Percentiles rank a stretch among this genome's conserved stretches.
phyloP scores from a whole-genome alignment of 2,797 vertebrate genomes.

The Astyanax mexicanus region DNA sequence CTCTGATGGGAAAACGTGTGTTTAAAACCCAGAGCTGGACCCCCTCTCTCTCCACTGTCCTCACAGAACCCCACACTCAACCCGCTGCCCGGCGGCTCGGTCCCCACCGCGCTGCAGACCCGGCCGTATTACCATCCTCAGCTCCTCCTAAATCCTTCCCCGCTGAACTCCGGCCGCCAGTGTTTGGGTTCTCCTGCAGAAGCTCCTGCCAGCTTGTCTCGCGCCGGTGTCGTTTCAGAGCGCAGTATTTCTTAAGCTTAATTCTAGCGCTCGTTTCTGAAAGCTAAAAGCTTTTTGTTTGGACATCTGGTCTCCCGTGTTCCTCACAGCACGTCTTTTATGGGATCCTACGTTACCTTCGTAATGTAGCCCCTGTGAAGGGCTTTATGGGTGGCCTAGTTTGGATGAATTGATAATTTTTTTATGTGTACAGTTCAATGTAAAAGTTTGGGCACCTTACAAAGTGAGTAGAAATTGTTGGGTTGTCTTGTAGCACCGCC shows the following conservation, averaged over 20 bases:
- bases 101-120: not conserved
- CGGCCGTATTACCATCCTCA: not conserved
- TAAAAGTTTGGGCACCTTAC: no score
- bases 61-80: constrained; percentile 12
- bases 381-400: not conserved
- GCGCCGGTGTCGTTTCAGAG: not conserved
- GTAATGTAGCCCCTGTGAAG: not conserved
- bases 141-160: not conserved
- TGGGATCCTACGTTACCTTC: not conserved
- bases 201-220: not conserved
- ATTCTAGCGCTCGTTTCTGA: not conserved
- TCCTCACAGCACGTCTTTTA: constrained; percentile 2
- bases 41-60: constrained; percentile 18
- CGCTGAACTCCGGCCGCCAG: not conserved
- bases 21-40: not conserved
- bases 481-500: no score
- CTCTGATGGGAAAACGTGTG: not conserved
- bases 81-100: not conserved
- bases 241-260: not conserved
- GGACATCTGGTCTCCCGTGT: not conserved
- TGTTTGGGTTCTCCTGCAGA: not conserved
- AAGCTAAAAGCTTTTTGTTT: constrained; percentile 5
- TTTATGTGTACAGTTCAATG: not conserved
- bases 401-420: not conserved
- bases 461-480: no score